Evolutionary conservation across 1,140 invertebrate genomes (phyloP).

Genomic region (Lordiphosa stackelbergi): DNA sequence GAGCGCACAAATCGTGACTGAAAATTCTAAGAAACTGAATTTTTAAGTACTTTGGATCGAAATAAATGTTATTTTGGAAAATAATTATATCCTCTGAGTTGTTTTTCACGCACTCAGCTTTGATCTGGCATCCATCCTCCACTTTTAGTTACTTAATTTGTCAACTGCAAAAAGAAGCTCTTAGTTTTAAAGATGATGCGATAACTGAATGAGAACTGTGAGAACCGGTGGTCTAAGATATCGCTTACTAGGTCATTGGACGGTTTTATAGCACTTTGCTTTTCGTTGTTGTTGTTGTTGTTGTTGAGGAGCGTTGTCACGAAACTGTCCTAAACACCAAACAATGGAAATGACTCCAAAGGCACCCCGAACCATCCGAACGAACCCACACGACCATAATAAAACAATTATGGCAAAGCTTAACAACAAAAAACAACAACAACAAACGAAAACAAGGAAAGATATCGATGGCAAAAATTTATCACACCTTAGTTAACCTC

Average conservation of each 20-base stretch:
- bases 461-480: slow-evolving; percentile 72
- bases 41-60: no score
- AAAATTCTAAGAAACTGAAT: no score
- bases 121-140: background rate
- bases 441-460: slow-evolving; percentile 40
- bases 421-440: slow-evolving; percentile 26
- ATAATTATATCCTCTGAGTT: background rate
- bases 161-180: background rate
- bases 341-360: slow-evolving; percentile 40
- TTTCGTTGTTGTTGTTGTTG: slow-evolving; percentile 10
- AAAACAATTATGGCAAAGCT: slow-evolving; percentile 67
- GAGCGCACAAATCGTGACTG: background rate
- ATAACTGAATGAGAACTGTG: slow-evolving; percentile 27
- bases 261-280: slow-evolving; percentile 38
- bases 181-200: slow-evolving; percentile 15
- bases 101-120: background rate
- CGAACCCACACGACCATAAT: slow-evolving; percentile 56
- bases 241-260: slow-evolving; percentile 17
- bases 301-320: slow-evolving; percentile 48
- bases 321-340: slow-evolving; percentile 30
- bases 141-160: slow-evolving; percentile 4
- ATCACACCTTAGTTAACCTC: slow-evolving; percentile 75
- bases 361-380: slow-evolving; percentile 23
- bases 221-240: slow-evolving; percentile 26
- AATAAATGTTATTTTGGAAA: no score